Evolutionary conservation across 2,888 invertebrate species (phyloP), one percentile per base, ranked within the genome.

Genomic region (Protophormia terraenovae): DNA sequence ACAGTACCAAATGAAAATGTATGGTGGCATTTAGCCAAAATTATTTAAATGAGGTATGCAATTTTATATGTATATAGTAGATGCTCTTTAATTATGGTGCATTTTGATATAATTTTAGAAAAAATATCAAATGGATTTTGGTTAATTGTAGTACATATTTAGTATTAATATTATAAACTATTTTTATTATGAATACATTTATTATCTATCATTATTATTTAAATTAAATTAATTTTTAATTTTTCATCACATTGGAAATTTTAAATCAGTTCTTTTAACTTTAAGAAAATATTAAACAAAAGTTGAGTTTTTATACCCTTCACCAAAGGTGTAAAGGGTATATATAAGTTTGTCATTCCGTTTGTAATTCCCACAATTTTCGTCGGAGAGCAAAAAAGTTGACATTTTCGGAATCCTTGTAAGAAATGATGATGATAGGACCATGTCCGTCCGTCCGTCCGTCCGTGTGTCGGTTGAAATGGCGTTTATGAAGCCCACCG

Each of bases 21-120:
- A 53, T 64, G 60, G 60, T 50, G 66, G 80, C 77, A 77, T 5
- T 12, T 3, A 35, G 77, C 84, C 84, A 84, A 84, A 38, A 76
- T 53, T 8, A 14, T 64, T 24, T 24, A 8, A 73, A 62, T 16
- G 27, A 41, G 16, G 14, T 29, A n/a, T 55, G 55, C 2, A 14
- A n/a, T 14, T 55, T 55, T 14, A 4, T 24, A 24, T 53, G 24
- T 1, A 6, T 12, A 5, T 14, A 24, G 8, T 16, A 24, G 10
- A 24, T 22, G 14, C 14, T 53, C 14, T 29, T 24, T 55, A 55
- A 55, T 29, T 55, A 14, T 27, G 6, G 1, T 2, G n/a, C 7
- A 27, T 24, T 24, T 53, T 24, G n/a, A 2, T 12, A 24, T 24
- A 53, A 24, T 14, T 53, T 8, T 24, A 41, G 19, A 12, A 53